Evolutionary conservation across 2,113 vertebrate genomes (phyloP), one percentile per base, ranked within the genome.

Genomic region (Cebidichthys violaceus): DNA sequence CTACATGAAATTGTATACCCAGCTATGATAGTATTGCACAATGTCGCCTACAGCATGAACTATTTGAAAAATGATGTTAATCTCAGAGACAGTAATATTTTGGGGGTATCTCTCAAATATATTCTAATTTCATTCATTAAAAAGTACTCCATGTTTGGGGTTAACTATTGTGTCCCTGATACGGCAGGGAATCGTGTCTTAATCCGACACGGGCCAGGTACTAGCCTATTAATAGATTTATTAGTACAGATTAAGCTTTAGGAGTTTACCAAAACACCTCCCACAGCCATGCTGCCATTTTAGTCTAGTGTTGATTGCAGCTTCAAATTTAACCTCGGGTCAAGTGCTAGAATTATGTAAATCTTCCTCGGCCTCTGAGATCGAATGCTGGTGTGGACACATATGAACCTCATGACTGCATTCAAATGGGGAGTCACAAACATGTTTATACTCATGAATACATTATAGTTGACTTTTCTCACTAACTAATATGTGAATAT

Each of bases 141-240:
- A 41, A 66, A 57, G 18, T 7, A 33, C 14, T 70, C 9, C 22
- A 31, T 64, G 17, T 3, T 29, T 33, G 4, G 13, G 50, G 54
- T 68, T 27, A 39, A 35, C 57, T 0, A 39, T 41, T 17, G 14
- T 61, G n/a, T 59, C 20, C 33, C 24, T 7, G 31, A 9, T 15
- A 9, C 3, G 15, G 50, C 31, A 76, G 59, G 71, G 67, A 87
- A 82, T 66, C 57, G 47, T 6, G 11, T 47, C 50, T 76, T 79
- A 84, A 73, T 77, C 71, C 85, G 14, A 68, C 50, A 9, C 59
- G 33, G 50, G 70, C 75, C 76, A 92, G 78, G 75, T 92, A 55
- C 54, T 14, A 17, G 29, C 67, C 88, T 88, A 88, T 87, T 83
- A 86, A 92, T 91, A 93, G 88, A 92, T 91, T 89, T 73, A 85